Conservation (phyloP, 2,797 vertebrate genomes). For the Spinus olivaceus region DNA sequence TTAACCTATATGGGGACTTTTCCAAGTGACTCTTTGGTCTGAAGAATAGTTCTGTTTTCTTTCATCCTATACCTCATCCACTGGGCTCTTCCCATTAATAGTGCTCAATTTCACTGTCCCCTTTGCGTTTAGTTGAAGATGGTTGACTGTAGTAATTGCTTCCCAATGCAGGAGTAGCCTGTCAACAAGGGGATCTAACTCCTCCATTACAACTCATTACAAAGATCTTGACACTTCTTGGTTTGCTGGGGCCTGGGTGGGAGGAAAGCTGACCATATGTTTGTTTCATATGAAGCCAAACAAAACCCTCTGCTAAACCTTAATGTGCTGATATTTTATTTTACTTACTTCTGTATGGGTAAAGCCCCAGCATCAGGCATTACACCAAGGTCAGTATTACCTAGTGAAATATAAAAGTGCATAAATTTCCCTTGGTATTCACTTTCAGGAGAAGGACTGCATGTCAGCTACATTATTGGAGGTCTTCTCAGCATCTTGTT, state of each 20-base stretch:
- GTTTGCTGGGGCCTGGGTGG: background rate
- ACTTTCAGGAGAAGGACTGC: constrained; percentile 88
- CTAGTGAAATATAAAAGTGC: background rate
- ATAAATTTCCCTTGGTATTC: background rate
- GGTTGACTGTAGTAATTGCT: background rate
- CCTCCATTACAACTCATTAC: background rate
- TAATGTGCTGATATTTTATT: background rate
- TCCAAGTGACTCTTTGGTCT: background rate
- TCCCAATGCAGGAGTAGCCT: background rate
- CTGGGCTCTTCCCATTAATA: background rate
- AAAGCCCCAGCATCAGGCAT: background rate
- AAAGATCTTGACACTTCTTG: background rate
- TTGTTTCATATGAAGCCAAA: background rate
- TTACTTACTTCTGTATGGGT: background rate
- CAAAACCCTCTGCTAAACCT: background rate
- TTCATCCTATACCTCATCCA: background rate
- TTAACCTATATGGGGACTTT: background rate
- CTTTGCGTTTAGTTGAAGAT: background rate
- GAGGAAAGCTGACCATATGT: background rate
- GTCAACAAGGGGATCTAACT: background rate
- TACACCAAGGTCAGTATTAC: background rate
- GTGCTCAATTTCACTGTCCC: background rate
- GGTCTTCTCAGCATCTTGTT: constrained; percentile 90
- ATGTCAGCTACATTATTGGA: constrained; percentile 91
- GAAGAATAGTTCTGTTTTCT: background rate